Evolutionary conservation across 2,113 vertebrate genomes (phyloP).

Genomic region (Rhombomys opimus): DNA sequence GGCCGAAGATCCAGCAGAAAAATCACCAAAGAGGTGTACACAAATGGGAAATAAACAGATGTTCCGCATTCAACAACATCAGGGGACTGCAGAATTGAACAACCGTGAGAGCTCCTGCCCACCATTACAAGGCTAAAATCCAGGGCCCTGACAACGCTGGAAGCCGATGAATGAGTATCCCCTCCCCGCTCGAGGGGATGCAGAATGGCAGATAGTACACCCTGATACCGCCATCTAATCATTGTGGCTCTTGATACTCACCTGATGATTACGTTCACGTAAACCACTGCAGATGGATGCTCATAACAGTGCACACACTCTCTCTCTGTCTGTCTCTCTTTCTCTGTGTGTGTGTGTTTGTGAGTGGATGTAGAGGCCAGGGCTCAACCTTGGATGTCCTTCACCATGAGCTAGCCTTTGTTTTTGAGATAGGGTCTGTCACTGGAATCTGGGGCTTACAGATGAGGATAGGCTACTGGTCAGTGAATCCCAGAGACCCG

Average conservation of each 20-base stretch:
- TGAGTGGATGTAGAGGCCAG: neutral
- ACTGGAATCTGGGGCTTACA: neutral
- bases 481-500: neutral
- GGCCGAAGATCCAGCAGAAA: neutral
- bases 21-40: neutral
- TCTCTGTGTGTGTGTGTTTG: neutral
- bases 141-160: neutral
- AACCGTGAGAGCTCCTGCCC: neutral
- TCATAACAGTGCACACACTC: neutral
- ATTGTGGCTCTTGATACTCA: slow-evolving; percentile 7
- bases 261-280: neutral
- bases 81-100: neutral
- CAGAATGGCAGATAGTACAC: neutral
- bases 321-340: neutral
- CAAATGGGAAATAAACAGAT: neutral
- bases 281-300: neutral
- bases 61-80: neutral
- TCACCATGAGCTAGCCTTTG: too few species aligned
- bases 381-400: neutral
- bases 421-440: neutral
- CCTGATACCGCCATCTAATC: neutral
- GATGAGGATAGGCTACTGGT: neutral
- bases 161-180: neutral
- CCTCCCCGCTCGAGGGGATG: neutral
- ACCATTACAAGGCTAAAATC: neutral